Conservation (phyloP, 2,888 invertebrate genomes). For the Macrosiphum euphorbiae region DNA sequence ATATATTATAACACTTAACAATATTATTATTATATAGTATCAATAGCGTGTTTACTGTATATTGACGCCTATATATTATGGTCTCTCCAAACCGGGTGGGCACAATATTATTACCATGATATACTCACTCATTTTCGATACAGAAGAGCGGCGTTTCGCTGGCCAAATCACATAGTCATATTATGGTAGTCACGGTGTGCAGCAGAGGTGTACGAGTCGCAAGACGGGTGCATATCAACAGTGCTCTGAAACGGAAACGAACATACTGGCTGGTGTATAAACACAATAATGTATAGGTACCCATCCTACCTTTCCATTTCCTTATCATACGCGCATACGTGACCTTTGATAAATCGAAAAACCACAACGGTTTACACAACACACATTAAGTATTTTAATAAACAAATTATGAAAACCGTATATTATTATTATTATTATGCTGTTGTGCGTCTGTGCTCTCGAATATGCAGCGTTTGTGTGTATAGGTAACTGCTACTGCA, state of each 20-base stretch:
- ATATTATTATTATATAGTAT: background rate
- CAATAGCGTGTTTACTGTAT: background rate
- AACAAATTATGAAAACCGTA: background rate
- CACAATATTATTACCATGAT: background rate
- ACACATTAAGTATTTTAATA: background rate
- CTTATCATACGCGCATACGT: background rate
- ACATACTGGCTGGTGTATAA: background rate
- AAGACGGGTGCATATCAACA: background rate
- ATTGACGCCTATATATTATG: background rate
- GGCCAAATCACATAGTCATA: constrained; percentile 1
- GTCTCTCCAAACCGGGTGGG: background rate
- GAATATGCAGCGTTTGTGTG: background rate
- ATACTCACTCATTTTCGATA: background rate
- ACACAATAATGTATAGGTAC: background rate
- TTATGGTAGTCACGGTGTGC: background rate
- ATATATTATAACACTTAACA: background rate
- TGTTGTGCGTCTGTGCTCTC: background rate
- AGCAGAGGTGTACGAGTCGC: background rate
- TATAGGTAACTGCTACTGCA: too few species aligned
- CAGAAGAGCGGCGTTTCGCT: background rate
- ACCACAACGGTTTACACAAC: background rate
- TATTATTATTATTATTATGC: background rate
- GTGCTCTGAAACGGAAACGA: background rate
- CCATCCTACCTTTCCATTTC: background rate
- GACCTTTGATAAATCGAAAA: constrained; percentile 27